Base-by-base conservation (phyloP, 2,797 vertebrate genomes). In the Sebastiscus tertius region DNA sequence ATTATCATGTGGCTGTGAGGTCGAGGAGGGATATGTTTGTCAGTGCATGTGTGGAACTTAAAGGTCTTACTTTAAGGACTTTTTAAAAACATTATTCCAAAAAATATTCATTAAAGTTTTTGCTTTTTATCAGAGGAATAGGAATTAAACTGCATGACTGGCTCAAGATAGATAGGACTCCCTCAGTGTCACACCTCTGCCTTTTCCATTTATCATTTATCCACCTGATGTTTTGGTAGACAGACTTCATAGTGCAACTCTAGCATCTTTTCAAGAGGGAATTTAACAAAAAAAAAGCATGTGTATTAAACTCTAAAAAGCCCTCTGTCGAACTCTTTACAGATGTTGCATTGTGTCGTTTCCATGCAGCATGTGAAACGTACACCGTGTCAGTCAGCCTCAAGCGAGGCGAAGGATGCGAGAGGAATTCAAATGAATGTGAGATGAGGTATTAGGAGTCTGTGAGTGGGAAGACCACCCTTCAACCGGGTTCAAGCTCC, bases 351-450 rank as follows among this genome's bases (percentile, higher is more conserved):
- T 61, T 39, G 34, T 39, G 34, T 66, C 5, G 8, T 46, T 26
- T 12, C 56, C 2, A 2, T 29, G 66, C 72, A 42, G 58, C 54
- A 5, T 36, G 74, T 54, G 61, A 65, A 56, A 74, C 1, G n/a
- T 20, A n/a, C 65, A 52, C 54, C 36, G 14, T 52, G 64, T 78
- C 78, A 70, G 16, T 59, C 81, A 49, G 83, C 54, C 55, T 67
- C 61, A 72, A n/a, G 49, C 49, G 42, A 58, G 3, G 69, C 22
- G 1, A 59, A n/a, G 42, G 60, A 72, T 63, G 77, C 16, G 0
- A 20, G 81, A 36, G 29, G 80, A 87, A 87, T 89, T 79, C 70
- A 77, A 70, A 88, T 76, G 42, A 79, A 75, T 22, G 46, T 6
- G 2, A 72, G 46, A 65, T 59, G 73, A 75, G 59, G 22, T 63